Evolutionary conservation across 2,113 vertebrate species (phyloP), one percentile per base, ranked within the genome.

Genomic region (Tinamus guttatus): DNA sequence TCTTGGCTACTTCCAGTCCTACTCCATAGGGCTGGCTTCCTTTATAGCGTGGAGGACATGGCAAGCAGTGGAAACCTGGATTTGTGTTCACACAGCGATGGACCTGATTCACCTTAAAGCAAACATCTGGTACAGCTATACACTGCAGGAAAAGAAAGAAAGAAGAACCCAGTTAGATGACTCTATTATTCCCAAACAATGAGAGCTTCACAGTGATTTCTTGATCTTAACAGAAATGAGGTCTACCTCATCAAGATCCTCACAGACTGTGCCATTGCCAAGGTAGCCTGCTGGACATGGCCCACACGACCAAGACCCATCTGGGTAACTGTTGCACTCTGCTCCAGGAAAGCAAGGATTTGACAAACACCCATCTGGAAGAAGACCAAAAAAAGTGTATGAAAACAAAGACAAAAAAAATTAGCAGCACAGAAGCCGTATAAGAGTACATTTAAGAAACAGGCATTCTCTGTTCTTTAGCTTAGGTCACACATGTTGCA

Each of bases 261-360:
- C 98, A 89, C 99, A 99, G 85, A 98, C 52, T 0, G 98, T 99
- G 54, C 99, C 99, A 45, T 99, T 99, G 91, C 99, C 99, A 92
- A 99, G 98, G 94, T 98, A 99, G 78, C 99, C 99, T 77, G 86
- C 95, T 12, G 99, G 99, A 76, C 99, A 99, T 4, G 99, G 98
- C 24, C 99, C 99, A 25, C 99, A 99, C 22, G 99, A 99, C 99
- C 99, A 99, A 34, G 99, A 99, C 7, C 99, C 99, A 58, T 99
- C 99, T 0, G 99, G 97, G 69, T 98, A 98, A 90, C 99, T 99
- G 97, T 94, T 99, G 96, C 99, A 99, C 54, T 98, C 97, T 63
- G 99, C 98, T 63, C 99, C 99, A 18, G 98, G 99, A 90, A 99
- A 99, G 96, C 99, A 99, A 12, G 99, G 99, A 95, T 99, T 99